Conservation (phyloP, 2,888 invertebrate species). For the Smittia sp. region DNA sequence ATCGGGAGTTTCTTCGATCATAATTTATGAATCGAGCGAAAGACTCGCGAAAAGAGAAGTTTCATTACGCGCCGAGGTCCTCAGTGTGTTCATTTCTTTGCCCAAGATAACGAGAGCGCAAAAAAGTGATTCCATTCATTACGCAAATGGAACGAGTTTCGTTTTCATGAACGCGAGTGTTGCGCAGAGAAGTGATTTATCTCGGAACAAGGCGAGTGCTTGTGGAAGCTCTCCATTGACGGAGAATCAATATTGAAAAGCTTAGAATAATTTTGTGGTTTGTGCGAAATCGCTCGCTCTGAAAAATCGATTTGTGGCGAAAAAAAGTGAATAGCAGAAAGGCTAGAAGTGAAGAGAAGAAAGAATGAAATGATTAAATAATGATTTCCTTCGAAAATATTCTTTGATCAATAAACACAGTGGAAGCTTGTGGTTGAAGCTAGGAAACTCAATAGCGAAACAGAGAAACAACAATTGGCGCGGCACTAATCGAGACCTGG, state of each 20-base stretch:
- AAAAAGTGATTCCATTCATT: constrained; percentile 24
- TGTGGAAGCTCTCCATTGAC: background rate
- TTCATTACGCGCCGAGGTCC: background rate
- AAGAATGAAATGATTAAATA: background rate
- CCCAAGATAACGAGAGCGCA: constrained; percentile 7
- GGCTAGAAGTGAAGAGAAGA: background rate
- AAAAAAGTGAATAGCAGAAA: background rate
- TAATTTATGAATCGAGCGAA: constrained; percentile 1
- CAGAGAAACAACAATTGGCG: constrained; percentile 17
- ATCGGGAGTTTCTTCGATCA: background rate
- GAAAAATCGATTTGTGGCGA: constrained; percentile 18
- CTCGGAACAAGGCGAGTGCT: background rate
- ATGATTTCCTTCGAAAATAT: constrained; percentile 7
- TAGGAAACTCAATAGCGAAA: constrained; percentile 26
- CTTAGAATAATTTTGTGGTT: constrained; percentile 1
- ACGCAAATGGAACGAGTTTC: constrained; percentile 5
- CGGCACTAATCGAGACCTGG: constrained; percentile 23
- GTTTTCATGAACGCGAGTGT: background rate
- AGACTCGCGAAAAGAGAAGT: background rate
- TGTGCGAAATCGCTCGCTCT: background rate
- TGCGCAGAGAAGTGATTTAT: constrained; percentile 3
- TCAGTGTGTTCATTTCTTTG: background rate
- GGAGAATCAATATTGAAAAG: background rate
- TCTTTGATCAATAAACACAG: constrained; percentile 27
- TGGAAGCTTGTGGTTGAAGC: constrained; percentile 26